Percentiles rank a stretch among this genome's conserved stretches.
phyloP scores from a whole-genome alignment of 1,140 invertebrate genomes.

The Chrysomallon squamiferum region DNA sequence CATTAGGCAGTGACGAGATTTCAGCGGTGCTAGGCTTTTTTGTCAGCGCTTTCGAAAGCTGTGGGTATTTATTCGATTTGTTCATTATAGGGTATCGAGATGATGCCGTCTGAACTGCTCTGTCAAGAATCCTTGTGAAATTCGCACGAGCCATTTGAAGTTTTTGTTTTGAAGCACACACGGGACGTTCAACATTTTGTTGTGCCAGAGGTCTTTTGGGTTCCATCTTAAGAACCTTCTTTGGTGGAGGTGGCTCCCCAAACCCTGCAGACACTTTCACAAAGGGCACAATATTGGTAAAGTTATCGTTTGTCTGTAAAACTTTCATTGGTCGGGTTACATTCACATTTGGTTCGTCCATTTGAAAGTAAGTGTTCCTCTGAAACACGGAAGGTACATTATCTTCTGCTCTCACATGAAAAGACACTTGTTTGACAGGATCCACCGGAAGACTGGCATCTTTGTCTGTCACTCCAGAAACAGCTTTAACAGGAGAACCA shows the following conservation, averaged over 20 bases:
- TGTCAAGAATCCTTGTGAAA: conserved; percentile 27
- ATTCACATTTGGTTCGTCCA: too few species aligned
- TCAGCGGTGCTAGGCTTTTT: not conserved
- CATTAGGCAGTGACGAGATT: not conserved
- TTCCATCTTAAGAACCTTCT: not conserved
- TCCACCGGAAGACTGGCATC: too few species aligned
- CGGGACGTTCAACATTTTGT: not conserved
- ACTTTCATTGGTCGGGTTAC: too few species aligned
- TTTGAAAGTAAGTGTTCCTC: too few species aligned
- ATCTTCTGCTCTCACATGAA: too few species aligned
- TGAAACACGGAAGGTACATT: too few species aligned
- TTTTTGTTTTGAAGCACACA: conserved; percentile 20
- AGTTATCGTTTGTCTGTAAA: too few species aligned
- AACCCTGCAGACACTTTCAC: too few species aligned
- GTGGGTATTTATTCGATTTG: conserved; percentile 5
- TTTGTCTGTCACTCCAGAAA: too few species aligned
- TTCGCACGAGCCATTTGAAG: conserved; percentile 31
- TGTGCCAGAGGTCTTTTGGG: not conserved
- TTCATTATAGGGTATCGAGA: conserved; percentile 2
- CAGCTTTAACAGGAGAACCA: too few species aligned
- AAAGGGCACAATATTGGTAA: too few species aligned
- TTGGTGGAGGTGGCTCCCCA: not conserved
- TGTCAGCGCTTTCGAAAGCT: conserved; percentile 3
- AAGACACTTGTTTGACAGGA: too few species aligned
- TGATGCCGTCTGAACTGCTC: conserved; percentile 21